Conservation (phyloP, 2,113 vertebrate genomes). For the Ovibos moschatus region DNA sequence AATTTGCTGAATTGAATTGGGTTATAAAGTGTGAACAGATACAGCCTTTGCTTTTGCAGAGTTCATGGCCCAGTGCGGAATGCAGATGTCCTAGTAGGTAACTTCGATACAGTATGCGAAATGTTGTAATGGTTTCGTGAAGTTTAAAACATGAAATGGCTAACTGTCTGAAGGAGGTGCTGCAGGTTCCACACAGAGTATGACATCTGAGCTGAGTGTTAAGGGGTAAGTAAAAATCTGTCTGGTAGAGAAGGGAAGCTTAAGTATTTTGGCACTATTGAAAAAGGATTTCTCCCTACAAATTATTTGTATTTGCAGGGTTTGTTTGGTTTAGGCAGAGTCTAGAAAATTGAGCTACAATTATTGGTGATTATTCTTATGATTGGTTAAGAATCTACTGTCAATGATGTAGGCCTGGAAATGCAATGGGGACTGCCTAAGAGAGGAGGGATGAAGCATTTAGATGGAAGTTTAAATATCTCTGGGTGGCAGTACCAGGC, state of each 20-base stretch:
- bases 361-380: not conserved
- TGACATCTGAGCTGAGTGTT: not conserved
- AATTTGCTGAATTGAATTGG: constrained; percentile 49
- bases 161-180: constrained; percentile 14
- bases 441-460: not conserved
- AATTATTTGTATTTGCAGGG: not conserved
- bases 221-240: not conserved
- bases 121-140: not conserved
- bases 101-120: not conserved
- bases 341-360: not conserved
- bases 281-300: not conserved
- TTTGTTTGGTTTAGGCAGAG: not conserved
- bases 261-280: not conserved
- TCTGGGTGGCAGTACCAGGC: not conserved
- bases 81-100: not conserved
- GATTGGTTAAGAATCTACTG: constrained; percentile 7
- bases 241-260: not conserved
- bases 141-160: not conserved
- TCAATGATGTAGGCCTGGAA: not conserved
- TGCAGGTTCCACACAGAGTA: not conserved
- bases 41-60: not conserved
- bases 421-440: not conserved
- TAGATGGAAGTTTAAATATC: not conserved
- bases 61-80: constrained; percentile 2
- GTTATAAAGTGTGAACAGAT: constrained; percentile 26